Evolutionary conservation across 2,888 invertebrate genomes (phyloP), one percentile per base, ranked within the genome.

Genomic region (Pandemis cinnamomeana): DNA sequence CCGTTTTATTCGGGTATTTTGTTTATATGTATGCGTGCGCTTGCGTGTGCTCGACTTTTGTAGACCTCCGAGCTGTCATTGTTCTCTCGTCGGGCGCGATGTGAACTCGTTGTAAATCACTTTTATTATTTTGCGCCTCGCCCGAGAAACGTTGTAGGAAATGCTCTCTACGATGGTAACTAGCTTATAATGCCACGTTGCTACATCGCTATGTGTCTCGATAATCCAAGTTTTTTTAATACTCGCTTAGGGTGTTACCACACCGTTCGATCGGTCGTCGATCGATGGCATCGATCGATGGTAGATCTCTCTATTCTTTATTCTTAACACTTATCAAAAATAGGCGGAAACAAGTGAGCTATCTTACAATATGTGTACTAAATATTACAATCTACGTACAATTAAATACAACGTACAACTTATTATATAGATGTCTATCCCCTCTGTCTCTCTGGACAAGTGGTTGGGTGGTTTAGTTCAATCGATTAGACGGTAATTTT

Each of bases 121-220:
- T 44, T 64, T 70, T 69, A 64, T 71, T 71, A 72, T 72, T 72
- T 73, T 58, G 60, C 64, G 69, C 73, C 48, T 36, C 58, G 27
- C 53, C 36, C 60, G 66, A 42, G 36, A 27, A 42, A n/a, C 41
- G n/a, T 62, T 27, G 48, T 58, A 46, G 60, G 68, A 72, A 67
- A 72, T 42, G 48, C 48, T 42, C 51, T 27, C n/a, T 5, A 8
- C 44, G 42, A 66, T 69, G 67, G 27, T 63, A 55, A 55, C 62
- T 48, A 58, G 51, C 64, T 64, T 42, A 20, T 71, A 51, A 46
- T 42, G 62, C 15, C 15, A 44, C 42, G 15, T 62, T 42, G 15
- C 11, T 10, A 15, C 15, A 0, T 6, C 2, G 0, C 15, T 15
- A 42, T 15, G 15, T n/a, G 13, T 48, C 48, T 36, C 48, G 4